Evolutionary conservation across 2,113 vertebrate genomes (phyloP).

Genomic region (Neolamprologus fasciatus): DNA sequence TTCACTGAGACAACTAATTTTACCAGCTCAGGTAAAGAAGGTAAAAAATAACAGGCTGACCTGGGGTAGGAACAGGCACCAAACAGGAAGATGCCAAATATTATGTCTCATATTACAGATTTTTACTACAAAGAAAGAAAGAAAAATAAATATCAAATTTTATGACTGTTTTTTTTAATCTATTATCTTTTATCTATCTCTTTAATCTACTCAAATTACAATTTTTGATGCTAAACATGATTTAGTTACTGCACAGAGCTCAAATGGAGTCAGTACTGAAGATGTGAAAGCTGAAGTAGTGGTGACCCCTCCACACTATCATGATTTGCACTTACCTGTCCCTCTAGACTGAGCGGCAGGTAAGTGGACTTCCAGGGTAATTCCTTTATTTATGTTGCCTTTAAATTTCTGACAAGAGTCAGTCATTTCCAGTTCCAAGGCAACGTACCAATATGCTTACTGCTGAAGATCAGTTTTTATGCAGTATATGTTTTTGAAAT

Average conservation of each 20-base stretch:
- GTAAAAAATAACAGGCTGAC: neutral
- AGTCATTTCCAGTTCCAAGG: neutral
- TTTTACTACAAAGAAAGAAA: neutral
- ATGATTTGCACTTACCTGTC: neutral
- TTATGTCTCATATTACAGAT: neutral
- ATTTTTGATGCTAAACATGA: neutral
- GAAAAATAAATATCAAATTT: neutral
- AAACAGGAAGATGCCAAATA: neutral
- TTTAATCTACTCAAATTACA: neutral
- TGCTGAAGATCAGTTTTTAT: neutral
- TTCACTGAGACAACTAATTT: neutral
- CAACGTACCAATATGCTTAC: neutral
- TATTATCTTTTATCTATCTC: too few relatives aligned
- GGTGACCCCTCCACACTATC: neutral
- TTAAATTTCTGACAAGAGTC: neutral
- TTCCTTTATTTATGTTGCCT: neutral
- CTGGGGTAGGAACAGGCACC: neutral
- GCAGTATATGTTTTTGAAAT: neutral
- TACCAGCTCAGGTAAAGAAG: neutral
- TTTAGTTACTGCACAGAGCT: neutral
- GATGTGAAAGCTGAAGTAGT: neutral
- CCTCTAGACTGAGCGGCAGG: neutral
- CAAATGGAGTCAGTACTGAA: neutral
- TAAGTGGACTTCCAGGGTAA: neutral
- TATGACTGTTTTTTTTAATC: neutral